These are phyloP conservation scores for Eudyptes chrysolophus DNA, from an alignment of 2,113 vertebrate species.

Conservation along the genomic window DNA sequence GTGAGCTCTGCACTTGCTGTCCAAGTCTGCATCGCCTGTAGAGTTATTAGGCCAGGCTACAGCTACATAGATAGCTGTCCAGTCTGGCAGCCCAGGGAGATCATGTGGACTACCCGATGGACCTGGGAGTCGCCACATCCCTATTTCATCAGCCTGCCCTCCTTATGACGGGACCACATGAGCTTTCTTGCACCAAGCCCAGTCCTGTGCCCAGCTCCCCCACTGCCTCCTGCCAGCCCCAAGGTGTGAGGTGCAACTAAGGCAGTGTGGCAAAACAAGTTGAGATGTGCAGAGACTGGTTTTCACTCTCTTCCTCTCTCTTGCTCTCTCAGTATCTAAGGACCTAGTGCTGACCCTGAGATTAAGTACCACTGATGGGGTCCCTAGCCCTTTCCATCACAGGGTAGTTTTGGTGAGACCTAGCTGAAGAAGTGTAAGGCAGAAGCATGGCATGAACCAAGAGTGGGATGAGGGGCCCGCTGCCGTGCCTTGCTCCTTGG, in stretches of 20 bases:
- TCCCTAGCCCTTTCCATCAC: neutral
- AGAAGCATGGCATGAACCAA: neutral
- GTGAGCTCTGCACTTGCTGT: neutral
- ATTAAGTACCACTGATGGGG: neutral
- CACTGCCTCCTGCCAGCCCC: neutral
- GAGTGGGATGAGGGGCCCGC: neutral
- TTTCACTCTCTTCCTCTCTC: neutral
- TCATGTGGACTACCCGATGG: accelerated
- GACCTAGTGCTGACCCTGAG: neutral
- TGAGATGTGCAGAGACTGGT: neutral
- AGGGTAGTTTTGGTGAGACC: neutral
- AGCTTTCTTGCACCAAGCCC: neutral
- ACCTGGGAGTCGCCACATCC: neutral
- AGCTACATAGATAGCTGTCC: neutral
- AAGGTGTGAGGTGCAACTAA: neutral
- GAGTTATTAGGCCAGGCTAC: neutral
- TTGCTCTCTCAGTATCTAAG: neutral
- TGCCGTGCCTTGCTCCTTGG: neutral
- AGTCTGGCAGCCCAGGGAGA: neutral
- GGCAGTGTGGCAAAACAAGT: accelerated
- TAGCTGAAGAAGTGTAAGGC: neutral
- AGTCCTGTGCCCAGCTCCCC: neutral
- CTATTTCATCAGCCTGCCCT: neutral
- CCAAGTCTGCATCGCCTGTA: neutral
- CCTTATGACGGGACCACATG: accelerated